Evolutionary conservation across 1,140 invertebrate species (phyloP), one percentile per base, ranked within the genome.

Genomic region (Drosophila suzukii): DNA sequence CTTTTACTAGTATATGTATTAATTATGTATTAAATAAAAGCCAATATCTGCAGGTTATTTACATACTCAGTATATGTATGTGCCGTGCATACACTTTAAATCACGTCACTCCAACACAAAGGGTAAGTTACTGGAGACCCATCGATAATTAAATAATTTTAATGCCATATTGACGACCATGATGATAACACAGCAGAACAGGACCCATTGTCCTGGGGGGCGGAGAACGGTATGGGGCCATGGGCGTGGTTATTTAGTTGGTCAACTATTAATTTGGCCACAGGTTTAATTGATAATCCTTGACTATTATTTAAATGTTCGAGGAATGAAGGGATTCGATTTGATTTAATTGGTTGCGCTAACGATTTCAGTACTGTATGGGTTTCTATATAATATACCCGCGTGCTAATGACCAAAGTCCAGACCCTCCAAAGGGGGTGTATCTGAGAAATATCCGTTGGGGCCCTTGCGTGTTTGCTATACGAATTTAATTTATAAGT

Each of bases 221-320:
- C 32, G 43, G 27, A 2, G 6, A 13, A 20, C 8, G 12, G 30
- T 17, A 4, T n/a, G 36, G 13, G 6, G 20, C 27, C 6, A 7
- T 15, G 55, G 75, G 63, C 73, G 75, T 56, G 51, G 17, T 39
- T n/a, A 68, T 62, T 49, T 30, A 34, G 51, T 36, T 32, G 50
- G n/a, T 47, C 56, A 76, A 82, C 82, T 86, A 88, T 86, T 85
- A 86, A 88, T 86, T 86, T 88, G 82, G 71, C 73, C 82, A 78
- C 72, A 50, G 76, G 79, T 79, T 86, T 86, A 86, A 86, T 86
- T 86, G 83, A 88, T 88, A 86, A 86, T 86, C 83, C 88, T 86
- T 88, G 82, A 78, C 82, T 88, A 86, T 86, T 88, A 88, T 86
- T 86, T 88, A 86, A 88, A 88, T 76, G 71, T 20, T 20, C 66